Conservation (phyloP, 2,888 invertebrate genomes). For the Adelphocoris suturalis region DNA sequence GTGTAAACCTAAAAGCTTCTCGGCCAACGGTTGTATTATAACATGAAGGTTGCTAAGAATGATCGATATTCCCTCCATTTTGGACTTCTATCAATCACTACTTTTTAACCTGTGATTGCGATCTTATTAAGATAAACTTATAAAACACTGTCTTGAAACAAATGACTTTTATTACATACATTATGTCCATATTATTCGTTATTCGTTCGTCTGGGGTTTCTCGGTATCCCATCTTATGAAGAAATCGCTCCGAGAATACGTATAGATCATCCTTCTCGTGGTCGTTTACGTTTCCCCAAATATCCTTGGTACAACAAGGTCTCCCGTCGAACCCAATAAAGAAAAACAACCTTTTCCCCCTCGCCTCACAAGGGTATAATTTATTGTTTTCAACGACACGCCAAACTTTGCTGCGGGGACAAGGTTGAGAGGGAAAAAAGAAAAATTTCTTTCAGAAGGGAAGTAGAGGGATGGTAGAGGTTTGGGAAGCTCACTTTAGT, state of each 20-base stretch:
- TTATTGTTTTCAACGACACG: slow-evolving; percentile 36
- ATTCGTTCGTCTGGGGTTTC: too few species aligned
- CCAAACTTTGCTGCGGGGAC: slow-evolving; percentile 28
- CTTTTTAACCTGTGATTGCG: too few species aligned
- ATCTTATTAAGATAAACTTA: too few species aligned
- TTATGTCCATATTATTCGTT: too few species aligned
- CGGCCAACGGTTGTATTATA: too few species aligned
- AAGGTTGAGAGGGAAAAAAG: neutral
- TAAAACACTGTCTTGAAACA: too few species aligned
- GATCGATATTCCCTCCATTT: too few species aligned
- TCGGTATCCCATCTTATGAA: neutral
- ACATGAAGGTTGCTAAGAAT: too few species aligned
- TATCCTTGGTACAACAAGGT: neutral
- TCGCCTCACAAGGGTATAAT: slow-evolving; percentile 19
- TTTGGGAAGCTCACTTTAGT: neutral
- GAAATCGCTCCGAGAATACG: neutral
- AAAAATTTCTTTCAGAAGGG: neutral
- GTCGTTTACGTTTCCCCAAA: slow-evolving; percentile 23
- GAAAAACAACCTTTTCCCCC: slow-evolving; percentile 5
- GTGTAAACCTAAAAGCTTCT: too few species aligned
- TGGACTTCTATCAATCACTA: too few species aligned
- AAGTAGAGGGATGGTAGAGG: neutral
- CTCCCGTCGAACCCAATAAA: slow-evolving; percentile 35
- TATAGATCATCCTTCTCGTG: neutral
- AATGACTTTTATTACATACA: too few species aligned